Evolutionary conservation across 1,140 invertebrate species (phyloP), one percentile per base, ranked within the genome.

Genomic region (Triops longicaudatus): DNA sequence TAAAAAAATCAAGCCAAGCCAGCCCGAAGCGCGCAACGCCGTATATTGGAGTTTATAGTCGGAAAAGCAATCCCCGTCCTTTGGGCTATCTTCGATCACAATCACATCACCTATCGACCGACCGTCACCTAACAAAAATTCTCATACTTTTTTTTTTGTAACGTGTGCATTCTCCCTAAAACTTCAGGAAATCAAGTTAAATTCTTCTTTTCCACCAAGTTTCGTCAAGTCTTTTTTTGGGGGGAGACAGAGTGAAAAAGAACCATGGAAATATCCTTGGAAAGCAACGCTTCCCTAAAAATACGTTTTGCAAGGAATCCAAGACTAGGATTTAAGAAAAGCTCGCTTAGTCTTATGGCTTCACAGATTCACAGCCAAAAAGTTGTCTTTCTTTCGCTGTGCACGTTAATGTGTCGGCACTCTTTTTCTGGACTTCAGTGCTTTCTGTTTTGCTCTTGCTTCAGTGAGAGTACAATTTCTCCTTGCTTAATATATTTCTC

Each of bases 31-130:
- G 50, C 50, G 14, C 14, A 63, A 63, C 50, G 50, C 17, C 50
- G 14, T 63, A 63, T 63, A 63, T 63, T 63, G 50, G 50, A 22
- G 50, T 63, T 63, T 63, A 63, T 63, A n/a, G 50, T 63, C 50
- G 50, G 50, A 63, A 63, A 63, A 0, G 50, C 50, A 63, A 63
- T 63, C 50, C 50, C 43, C 43, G 11, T 63, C 31, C 31, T 7
- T 37, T 2, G 31, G 50, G 50, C 50, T 63, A 63, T 63, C 50
- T 63, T 63, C 50, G 50, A 63, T 63, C 50, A 63, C 50, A 63
- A 63, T 63, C 50, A 63, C 50, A 63, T 63, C 50, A 63, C 14
- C 50, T 63, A 63, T 63, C 50, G 50, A 63, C 50, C 50, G n/a
- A 63, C 50, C 1, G 50, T 63, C 50, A 6, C 14, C 50, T 14